A percentile compares a stretch with the other conserved stretches of the same genome.
Evolutionary conservation across 2,113 vertebrate species (phyloP).

Genomic region (Brachyistius frenatus): DNA sequence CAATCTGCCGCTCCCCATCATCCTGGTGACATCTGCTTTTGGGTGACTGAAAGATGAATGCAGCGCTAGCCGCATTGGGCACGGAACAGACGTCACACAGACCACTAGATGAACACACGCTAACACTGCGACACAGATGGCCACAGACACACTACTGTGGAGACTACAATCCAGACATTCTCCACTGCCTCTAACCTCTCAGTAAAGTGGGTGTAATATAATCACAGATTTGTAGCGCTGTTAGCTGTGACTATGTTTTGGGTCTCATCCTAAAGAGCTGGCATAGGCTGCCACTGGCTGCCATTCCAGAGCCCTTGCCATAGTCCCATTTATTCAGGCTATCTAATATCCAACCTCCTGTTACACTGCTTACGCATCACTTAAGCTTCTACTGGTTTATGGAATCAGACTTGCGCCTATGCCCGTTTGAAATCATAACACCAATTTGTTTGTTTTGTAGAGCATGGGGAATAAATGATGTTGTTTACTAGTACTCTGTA

Average conservation of each 20-base stretch:
- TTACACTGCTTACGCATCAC: conserved; percentile 13
- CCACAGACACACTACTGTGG: conserved; percentile 63
- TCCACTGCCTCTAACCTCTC: conserved; percentile 57
- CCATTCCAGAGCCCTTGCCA: conserved; percentile 21
- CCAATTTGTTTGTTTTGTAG: conserved; percentile 54
- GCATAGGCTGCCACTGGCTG: conserved; percentile 17
- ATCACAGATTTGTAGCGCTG: conserved; percentile 52
- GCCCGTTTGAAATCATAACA: conserved; percentile 41
- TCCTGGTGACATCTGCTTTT: conserved; percentile 85
- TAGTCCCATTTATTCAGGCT: conserved; percentile 14
- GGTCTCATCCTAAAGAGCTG: conserved; percentile 49
- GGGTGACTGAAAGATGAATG: conserved; percentile 83
- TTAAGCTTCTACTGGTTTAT: conserved; percentile 17
- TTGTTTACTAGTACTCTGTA: conserved; percentile 66
- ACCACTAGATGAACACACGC: conserved; percentile 66
- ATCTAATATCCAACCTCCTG: conserved; percentile 32
- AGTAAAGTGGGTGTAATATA: conserved; percentile 55
- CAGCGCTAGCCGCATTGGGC: conserved; percentile 72
- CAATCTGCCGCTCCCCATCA: conserved; percentile 83
- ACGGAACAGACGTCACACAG: conserved; percentile 75
- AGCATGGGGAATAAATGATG: conserved; percentile 45
- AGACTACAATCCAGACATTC: conserved; percentile 72
- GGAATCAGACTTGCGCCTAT: conserved; percentile 18
- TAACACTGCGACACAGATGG: conserved; percentile 78
- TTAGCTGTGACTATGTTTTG: conserved; percentile 46